These are phyloP conservation scores for Noctua janthina DNA, from an alignment of 2,888 invertebrate genomes.

Conservation along the genomic window DNA sequence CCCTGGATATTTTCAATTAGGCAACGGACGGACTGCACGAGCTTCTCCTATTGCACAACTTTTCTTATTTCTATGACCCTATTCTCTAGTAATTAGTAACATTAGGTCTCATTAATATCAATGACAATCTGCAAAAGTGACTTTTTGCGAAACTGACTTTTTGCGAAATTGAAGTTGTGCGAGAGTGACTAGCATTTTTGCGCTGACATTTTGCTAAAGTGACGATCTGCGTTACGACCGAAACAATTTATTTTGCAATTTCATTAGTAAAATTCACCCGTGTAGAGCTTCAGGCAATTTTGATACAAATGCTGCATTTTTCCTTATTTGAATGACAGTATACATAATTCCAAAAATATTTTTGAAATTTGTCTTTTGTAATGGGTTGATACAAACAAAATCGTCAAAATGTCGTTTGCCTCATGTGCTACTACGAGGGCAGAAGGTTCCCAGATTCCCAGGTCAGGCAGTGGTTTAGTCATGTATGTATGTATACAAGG, in stretches of 20 bases:
- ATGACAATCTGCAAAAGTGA: no score
- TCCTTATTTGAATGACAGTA: neutral
- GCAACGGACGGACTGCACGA: neutral
- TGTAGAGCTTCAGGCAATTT: neutral
- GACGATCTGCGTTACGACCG: neutral
- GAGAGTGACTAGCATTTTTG: no score
- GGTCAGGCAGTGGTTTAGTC: no score
- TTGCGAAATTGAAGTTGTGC: no score
- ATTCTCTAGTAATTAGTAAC: no score
- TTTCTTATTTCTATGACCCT: no score
- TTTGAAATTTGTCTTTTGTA: neutral
- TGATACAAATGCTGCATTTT: no score
- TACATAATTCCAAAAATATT: neutral
- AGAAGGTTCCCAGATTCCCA: no score
- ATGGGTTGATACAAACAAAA: neutral
- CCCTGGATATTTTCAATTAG: neutral
- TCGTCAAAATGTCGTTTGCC: neutral
- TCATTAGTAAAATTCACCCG: neutral
- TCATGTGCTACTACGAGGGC: neutral
- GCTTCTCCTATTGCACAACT: no score
- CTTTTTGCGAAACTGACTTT: no score
- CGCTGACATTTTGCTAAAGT: neutral
- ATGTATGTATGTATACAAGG: no score
- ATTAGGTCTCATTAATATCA: no score
- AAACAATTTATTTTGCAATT: neutral